Evolutionary conservation across 2,797 vertebrate genomes (phyloP), one percentile per base, ranked within the genome.

Genomic region (Psittacula derbiana): DNA sequence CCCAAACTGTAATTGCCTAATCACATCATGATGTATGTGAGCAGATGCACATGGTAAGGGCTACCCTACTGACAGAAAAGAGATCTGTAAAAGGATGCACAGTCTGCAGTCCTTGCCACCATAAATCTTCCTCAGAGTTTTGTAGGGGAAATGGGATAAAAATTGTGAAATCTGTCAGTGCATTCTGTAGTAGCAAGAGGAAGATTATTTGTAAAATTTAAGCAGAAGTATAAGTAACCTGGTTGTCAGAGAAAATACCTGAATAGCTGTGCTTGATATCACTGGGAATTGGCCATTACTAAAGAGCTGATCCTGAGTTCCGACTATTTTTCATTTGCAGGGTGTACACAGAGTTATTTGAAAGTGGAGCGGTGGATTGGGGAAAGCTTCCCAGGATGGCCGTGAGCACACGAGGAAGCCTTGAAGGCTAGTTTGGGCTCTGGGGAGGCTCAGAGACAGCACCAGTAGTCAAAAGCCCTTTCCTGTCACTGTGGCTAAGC

Each of bases 51-150:
- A 47, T 38, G 49, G 44, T 31, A 40, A 91, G 47, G 41, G 49
- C 76, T 81, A 52, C 73, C 80, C 38, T 57, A 71, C 44, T 60
- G 86, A 83, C 78, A 0, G 0, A 67, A 80, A 73, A 85, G 44
- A 64, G 47, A 82, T 90, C 80, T 91, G 38, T 69, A 73, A 70
- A 76, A 82, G 52, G 50, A 57, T 73, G 64, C 57, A 88, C 60
- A 89, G 64, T 71, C 84, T 87, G 52, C 64, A 85, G 81, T 80
- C 52, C 80, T 92, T 94, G 88, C 67, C 91, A 93, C 44, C 41
- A 25, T 85, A 38, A 90, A 91, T 87, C 27, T 93, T 92, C 50
- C 64, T 95, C 79, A 57, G 76, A 71, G 60, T 27, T 73, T 58
- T 66, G 11, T 27, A 18, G 60, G 46, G 82, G n/a, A 16, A 84